Evolutionary conservation across 2,888 invertebrate genomes (phyloP).

Genomic region (Lasioglossum malachurum): DNA sequence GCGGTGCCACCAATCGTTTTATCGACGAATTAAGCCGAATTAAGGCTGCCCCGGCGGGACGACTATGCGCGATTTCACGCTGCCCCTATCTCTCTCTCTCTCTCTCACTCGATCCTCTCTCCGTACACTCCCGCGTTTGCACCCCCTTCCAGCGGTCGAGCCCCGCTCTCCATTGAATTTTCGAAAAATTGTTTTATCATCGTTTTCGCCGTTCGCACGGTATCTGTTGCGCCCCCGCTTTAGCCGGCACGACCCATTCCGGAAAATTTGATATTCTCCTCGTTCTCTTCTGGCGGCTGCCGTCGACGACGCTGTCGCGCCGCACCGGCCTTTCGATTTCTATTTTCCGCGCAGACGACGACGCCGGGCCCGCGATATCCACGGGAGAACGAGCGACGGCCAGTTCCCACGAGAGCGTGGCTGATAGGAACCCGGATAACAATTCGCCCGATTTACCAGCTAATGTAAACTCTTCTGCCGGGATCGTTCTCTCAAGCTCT

Average conservation of each 20-base stretch:
- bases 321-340: not conserved
- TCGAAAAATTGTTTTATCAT: slow-evolving; percentile 62
- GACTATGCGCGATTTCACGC: slow-evolving; percentile 52
- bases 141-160: not conserved
- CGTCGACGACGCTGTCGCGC: not conserved
- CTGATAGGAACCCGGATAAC: not conserved
- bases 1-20: slow-evolving; percentile 64
- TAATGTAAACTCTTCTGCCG: not conserved
- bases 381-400: not conserved
- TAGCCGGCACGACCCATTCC: slow-evolving; percentile 27
- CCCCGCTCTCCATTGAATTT: slow-evolving; percentile 43
- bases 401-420: not conserved
- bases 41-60: slow-evolving; percentile 58
- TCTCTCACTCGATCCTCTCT: not conserved
- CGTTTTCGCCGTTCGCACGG: slow-evolving; percentile 27
- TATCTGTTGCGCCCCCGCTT: slow-evolving; percentile 45
- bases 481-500: not conserved
- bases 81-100: not conserved
- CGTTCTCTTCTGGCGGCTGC: not conserved
- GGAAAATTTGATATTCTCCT: slow-evolving; percentile 37
- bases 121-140: not conserved
- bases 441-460: not conserved
- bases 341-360: slow-evolving; percentile 7
- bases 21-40: slow-evolving; percentile 66
- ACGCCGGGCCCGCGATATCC: not conserved